Evolutionary conservation across 2,113 vertebrate genomes (phyloP).

Genomic region (Trochalopteron elliotii): DNA sequence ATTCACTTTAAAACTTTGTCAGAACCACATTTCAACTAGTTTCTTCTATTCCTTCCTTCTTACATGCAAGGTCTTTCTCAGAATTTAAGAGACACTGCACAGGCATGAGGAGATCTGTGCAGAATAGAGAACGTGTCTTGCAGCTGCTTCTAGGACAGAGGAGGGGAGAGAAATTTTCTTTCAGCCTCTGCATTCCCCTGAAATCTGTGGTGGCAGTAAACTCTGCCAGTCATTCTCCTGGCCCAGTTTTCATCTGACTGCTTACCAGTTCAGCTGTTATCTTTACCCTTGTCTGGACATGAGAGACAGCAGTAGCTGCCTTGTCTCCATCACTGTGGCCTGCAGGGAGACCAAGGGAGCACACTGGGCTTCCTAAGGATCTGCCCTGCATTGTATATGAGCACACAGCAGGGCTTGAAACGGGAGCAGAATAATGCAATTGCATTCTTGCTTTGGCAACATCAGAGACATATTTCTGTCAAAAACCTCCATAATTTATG

Average conservation of each 20-base stretch:
- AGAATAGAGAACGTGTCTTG: background rate
- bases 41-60: background rate
- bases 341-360: background rate
- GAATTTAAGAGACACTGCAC: background rate
- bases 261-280: background rate
- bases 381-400: background rate
- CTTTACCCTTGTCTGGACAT: background rate
- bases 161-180: background rate
- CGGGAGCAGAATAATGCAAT: background rate
- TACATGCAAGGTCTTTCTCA: background rate
- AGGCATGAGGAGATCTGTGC: background rate
- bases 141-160: background rate
- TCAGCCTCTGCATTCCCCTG: background rate
- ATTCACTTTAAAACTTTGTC: background rate
- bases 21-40: background rate
- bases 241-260: background rate
- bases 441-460: background rate
- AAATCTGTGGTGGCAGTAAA: background rate
- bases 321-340: accelerated
- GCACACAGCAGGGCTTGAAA: background rate
- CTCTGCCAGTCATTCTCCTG: background rate
- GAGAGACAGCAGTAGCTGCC: background rate
- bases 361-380: background rate
- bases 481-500: background rate
- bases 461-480: background rate